These are phyloP conservation scores for Bhutanitis thaidina DNA, from an alignment of 2,888 invertebrate genomes.

Conservation along the genomic window DNA sequence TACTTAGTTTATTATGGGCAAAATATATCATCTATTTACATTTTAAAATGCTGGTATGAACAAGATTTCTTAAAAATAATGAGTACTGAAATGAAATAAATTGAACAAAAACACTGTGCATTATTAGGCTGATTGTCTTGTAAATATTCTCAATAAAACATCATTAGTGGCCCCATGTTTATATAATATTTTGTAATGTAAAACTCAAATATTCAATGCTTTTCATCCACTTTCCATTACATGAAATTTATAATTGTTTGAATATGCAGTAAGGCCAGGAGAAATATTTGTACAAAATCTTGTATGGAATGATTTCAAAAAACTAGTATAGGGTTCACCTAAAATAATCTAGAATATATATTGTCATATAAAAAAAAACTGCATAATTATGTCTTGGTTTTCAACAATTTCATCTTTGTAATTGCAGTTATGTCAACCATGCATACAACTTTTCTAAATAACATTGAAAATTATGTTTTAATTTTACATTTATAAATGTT, in stretches of 20 bases:
- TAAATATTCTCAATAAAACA: slow-evolving; percentile 7
- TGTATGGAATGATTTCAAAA: slow-evolving; percentile 51
- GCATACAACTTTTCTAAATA: background rate
- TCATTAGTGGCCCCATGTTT: slow-evolving; percentile 18
- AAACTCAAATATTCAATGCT: background rate
- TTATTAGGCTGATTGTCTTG: slow-evolving; percentile 27
- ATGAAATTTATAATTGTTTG: background rate
- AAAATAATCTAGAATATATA: slow-evolving; percentile 16
- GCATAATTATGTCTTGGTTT: slow-evolving; percentile 10
- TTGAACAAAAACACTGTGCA: slow-evolving; percentile 36
- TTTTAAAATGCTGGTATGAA: slow-evolving; percentile 74
- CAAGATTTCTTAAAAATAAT: slow-evolving; percentile 66
- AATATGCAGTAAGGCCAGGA: background rate
- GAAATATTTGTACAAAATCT: slow-evolving; percentile 27
- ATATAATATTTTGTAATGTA: slow-evolving; percentile 5
- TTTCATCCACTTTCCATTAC: background rate
- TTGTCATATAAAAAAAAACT: background rate
- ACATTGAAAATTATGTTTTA: background rate
- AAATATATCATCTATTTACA: slow-evolving; percentile 79
- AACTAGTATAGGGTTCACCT: slow-evolving; percentile 12
- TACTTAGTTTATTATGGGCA: slow-evolving; percentile 62
- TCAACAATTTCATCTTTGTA: slow-evolving; percentile 16
- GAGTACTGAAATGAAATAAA: slow-evolving; percentile 61
- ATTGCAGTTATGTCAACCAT: background rate
- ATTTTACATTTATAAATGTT: background rate